Conservation (phyloP, 2,797 vertebrate genomes). For the Scarus forsteni region DNA sequence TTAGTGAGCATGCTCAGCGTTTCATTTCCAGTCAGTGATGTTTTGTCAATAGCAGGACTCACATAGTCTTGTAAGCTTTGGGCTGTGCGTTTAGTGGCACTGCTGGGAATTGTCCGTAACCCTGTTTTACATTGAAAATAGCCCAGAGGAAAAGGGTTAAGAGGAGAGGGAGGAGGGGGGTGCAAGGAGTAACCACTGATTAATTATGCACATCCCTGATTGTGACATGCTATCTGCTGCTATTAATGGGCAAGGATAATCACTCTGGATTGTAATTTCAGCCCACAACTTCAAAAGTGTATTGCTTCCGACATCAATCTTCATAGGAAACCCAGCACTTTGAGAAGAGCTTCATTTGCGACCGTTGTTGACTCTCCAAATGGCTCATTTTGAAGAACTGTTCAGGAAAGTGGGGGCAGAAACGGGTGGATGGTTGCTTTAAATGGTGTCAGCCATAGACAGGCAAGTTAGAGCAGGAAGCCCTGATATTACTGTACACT, state of each 20-base stretch:
- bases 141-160: constrained; percentile 88
- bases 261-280: constrained; percentile 95
- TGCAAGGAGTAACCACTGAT: constrained; percentile 86
- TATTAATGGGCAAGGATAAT: constrained; percentile 98
- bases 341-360: constrained; percentile 91
- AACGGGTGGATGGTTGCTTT: constrained; percentile 60
- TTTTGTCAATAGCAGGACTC: constrained; percentile 91
- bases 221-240: constrained; percentile 95
- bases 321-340: constrained; percentile 88
- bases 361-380: constrained; percentile 79
- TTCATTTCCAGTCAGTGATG: constrained; percentile 92
- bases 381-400: constrained; percentile 56
- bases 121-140: constrained; percentile 95
- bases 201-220: constrained; percentile 93
- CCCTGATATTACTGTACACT: constrained; percentile 83
- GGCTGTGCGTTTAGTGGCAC: constrained; percentile 91
- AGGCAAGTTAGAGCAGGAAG: constrained; percentile 83
- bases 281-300: constrained; percentile 90
- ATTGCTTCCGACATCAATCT: constrained; percentile 92
- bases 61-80: constrained; percentile 94
- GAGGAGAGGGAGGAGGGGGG: constrained; percentile 48
- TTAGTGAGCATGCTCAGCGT: constrained; percentile 60
- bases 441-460: constrained; percentile 74
- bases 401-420: constrained; percentile 45
- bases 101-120: constrained; percentile 95